phyloP scores from a whole-genome alignment of 1,140 invertebrate genomes.

The Aphaenogaster ashmeadi region DNA sequence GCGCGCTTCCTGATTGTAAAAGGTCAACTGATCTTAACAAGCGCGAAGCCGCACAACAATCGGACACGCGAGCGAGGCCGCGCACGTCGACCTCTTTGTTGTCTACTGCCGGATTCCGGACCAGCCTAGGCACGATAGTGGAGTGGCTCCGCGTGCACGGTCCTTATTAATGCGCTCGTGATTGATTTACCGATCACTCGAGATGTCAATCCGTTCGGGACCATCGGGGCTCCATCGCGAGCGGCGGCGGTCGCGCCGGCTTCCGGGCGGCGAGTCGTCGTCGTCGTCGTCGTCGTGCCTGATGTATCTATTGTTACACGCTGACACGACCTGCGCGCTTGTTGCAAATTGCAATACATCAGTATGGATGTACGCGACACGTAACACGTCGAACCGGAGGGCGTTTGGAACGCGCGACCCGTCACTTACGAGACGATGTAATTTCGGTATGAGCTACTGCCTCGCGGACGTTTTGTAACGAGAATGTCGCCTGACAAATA shows the following conservation, averaged over 20 bases:
- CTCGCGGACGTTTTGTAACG: constrained; percentile 5
- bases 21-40: constrained; percentile 39
- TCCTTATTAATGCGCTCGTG: constrained; percentile 39
- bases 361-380: constrained; percentile 34
- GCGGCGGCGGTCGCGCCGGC: neutral
- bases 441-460: constrained; percentile 55
- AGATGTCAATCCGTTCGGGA: constrained; percentile 44
- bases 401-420: constrained; percentile 38
- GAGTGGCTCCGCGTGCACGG: neutral
- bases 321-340: constrained; percentile 38
- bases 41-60: neutral
- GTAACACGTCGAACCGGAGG: constrained; percentile 48
- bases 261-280: constrained; percentile 28
- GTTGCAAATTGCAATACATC: constrained; percentile 64
- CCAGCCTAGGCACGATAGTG: neutral
- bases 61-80: neutral
- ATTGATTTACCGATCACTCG: constrained; percentile 59
- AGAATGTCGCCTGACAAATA: constrained; percentile 32
- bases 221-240: neutral
- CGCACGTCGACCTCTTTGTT: neutral
- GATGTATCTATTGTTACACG: constrained; percentile 61
- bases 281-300: constrained; percentile 32
- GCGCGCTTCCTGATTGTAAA: neutral
- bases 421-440: constrained; percentile 62
- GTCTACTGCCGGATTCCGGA: constrained; percentile 3